phyloP scores from a whole-genome alignment of 2,113 vertebrate species.

The Himantopus leucocephalus region DNA sequence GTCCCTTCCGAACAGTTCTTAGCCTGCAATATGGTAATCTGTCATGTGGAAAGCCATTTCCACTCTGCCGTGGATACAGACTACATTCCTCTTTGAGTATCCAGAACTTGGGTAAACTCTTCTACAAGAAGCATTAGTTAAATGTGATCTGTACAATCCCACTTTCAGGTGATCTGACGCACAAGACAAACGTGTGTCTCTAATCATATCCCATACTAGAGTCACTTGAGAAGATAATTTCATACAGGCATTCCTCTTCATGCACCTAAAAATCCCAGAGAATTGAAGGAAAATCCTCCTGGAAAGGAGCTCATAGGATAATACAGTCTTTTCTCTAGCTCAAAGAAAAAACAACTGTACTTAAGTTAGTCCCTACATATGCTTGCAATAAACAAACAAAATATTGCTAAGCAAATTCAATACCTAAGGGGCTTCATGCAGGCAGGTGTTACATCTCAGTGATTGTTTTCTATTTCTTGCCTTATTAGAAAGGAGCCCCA shows the following conservation, averaged over 20 bases:
- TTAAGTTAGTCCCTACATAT: neutral
- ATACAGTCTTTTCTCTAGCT: neutral
- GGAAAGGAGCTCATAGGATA: neutral
- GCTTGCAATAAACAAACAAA: neutral
- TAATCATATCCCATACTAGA: neutral
- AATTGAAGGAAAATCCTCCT: neutral
- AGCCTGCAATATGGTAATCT: neutral
- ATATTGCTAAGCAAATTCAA: neutral
- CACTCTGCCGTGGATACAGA: neutral
- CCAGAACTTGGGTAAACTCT: neutral
- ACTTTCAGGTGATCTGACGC: neutral
- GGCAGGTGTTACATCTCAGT: neutral
- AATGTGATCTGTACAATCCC: fast-evolving
- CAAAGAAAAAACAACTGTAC: neutral
- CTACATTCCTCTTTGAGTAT: neutral
- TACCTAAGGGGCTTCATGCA: neutral
- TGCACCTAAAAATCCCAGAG: neutral
- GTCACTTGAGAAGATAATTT: neutral
- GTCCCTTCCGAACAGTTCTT: neutral
- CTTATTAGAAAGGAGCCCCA: neutral
- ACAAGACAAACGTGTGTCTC: neutral
- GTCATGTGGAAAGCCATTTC: neutral
- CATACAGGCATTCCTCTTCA: neutral
- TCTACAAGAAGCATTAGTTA: neutral
- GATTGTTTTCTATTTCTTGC: neutral